Evolutionary conservation across 1,140 invertebrate genomes (phyloP).

Genomic region (Dendroctonus valens): DNA sequence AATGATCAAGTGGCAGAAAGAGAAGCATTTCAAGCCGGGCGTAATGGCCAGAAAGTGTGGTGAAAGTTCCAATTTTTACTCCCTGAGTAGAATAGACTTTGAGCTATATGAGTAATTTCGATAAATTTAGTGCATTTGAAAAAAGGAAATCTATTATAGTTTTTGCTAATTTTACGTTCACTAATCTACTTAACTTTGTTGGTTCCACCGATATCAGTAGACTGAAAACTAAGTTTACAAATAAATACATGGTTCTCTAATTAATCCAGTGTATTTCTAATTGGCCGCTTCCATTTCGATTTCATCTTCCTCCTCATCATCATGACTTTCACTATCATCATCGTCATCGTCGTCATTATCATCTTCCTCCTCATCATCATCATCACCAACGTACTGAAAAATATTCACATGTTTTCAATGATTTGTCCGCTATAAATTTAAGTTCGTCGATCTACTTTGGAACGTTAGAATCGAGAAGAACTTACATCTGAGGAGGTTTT

Average conservation of each 20-base stretch:
- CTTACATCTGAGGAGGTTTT: constrained; percentile 67
- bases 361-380: constrained; percentile 51
- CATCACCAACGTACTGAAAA: constrained; percentile 42
- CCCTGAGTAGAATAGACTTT: constrained; percentile 89
- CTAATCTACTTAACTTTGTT: too few relatives aligned
- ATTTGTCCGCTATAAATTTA: too few relatives aligned
- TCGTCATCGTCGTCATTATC: constrained; percentile 52
- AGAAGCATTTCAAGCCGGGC: constrained; percentile 83
- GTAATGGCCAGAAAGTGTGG: constrained; percentile 82
- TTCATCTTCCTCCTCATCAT: constrained; percentile 52
- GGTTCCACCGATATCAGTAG: not conserved
- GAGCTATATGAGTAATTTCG: constrained; percentile 66
- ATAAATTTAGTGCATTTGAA: too few relatives aligned
- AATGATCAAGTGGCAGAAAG: constrained; percentile 85
- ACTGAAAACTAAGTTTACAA: not conserved
- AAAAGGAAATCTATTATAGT: too few relatives aligned
- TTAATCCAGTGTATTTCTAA: not conserved
- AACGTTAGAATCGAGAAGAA: not conserved
- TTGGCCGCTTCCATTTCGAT: constrained; percentile 45
- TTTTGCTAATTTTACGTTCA: too few relatives aligned
- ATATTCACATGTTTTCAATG: too few relatives aligned
- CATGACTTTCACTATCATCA: constrained; percentile 51
- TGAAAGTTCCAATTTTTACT: constrained; percentile 74
- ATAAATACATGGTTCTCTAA: not conserved
- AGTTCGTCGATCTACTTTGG: too few relatives aligned